phyloP scores from a whole-genome alignment of 2,797 vertebrate species.

The Malacoraja senta region DNA sequence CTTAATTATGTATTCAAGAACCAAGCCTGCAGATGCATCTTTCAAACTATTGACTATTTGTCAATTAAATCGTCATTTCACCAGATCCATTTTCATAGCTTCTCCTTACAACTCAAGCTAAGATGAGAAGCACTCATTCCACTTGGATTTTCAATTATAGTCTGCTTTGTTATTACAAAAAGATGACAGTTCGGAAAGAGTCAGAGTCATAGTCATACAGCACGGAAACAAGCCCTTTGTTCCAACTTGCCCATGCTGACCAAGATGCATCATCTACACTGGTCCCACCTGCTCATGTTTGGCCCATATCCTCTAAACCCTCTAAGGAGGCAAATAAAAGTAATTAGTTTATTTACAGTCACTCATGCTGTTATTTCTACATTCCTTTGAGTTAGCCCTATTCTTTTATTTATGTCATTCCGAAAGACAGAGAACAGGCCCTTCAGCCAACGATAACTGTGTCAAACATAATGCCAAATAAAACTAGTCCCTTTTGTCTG shows the following conservation, averaged over 20 bases:
- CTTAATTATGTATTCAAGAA: neutral
- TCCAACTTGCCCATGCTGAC: too few species aligned
- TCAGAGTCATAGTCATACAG: too few species aligned
- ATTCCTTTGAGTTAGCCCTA: neutral
- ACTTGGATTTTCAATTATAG: constrained; percentile 11
- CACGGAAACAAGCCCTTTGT: too few species aligned
- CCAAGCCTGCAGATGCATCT: neutral
- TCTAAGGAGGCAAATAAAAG: neutral
- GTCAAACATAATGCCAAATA: too few species aligned
- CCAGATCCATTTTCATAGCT: neutral
- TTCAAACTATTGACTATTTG: neutral
- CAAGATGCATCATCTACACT: too few species aligned
- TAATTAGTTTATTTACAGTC: neutral
- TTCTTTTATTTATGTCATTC: neutral
- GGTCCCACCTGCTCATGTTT: too few species aligned
- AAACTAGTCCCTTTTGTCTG: too few species aligned
- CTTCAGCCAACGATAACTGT: too few species aligned
- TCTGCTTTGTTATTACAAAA: neutral
- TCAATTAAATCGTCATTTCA: constrained; percentile 7
- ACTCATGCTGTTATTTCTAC: neutral
- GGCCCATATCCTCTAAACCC: too few species aligned
- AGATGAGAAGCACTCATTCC: neutral
- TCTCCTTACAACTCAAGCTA: neutral
- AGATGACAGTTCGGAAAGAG: neutral
- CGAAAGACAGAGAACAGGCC: too few species aligned